Base-by-base conservation (phyloP, 2,888 invertebrate species). In the Athripsodes cinereus region DNA sequence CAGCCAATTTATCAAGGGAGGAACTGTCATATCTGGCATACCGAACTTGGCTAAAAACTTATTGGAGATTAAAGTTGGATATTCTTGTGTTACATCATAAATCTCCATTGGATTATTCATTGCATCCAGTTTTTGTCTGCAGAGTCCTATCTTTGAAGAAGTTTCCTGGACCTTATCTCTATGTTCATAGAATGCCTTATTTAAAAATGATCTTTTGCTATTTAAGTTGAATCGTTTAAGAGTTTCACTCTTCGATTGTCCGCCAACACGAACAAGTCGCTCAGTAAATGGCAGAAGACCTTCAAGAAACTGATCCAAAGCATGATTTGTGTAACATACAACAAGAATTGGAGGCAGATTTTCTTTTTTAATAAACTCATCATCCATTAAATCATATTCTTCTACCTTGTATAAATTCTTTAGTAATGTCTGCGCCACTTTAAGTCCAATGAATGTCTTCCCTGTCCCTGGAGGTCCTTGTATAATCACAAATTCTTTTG, bases 401-500 rank as follows among this genome's bases (percentile, higher is more conserved):
- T 11, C 31, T 31, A 31, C 8, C 8, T 8, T 19, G 20, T 48
- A 20, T 11, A 76, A 64, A 68, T 88, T 90, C 58, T 79, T 71
- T 1, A 92, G 70, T 21, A 93, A 68, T 0, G 82, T 80, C 55
- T 84, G 75, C 1, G 87, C 84, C 19, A 94, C 82, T 78, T 88
- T 86, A 26, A 90, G 73, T 0, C 92, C 92, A 60, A 92, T 71
- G 69, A 81, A 88, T 0, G 92, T 92, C 76, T 92, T 93, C 0
- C 92, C 93, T 0, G 92, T 92, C 1, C 93, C 93, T 0, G 93
- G 92, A 0, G 92, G 92, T 0, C 93, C 93, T 76, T 92, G 92
- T 61, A 92, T 88, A 0, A 92, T 79, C 0, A 83, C 83, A 63
- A 92, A 84, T 71, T 91, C 86, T 66, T 81, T 77, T 0, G 82